A percentile compares a stretch with the other conserved stretches of the same genome.
Conservation (phyloP, 2,888 invertebrate genomes). For the Saturnia pavonia region DNA sequence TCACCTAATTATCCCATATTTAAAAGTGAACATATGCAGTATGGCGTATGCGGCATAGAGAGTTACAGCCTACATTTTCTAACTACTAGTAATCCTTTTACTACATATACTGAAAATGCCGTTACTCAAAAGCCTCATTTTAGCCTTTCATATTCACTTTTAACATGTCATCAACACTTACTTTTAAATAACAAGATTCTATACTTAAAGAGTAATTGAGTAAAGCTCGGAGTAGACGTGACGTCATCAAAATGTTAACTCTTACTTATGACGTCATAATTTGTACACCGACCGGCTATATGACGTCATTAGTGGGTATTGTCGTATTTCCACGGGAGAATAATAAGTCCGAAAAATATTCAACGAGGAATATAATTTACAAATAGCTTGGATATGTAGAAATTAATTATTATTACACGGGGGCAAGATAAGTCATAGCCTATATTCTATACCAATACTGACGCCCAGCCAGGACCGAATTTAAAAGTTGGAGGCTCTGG, state of each 20-base stretch:
- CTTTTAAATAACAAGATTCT: constrained; percentile 64
- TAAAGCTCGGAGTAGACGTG: constrained; percentile 57
- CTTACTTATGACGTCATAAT: constrained; percentile 54
- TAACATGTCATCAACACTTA: background rate
- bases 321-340: constrained; percentile 67
- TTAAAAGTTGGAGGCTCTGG: background rate
- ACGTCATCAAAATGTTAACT: constrained; percentile 60
- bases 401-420: background rate
- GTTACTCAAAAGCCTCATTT: no score
- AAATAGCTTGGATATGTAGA: background rate
- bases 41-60: no score
- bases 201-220: constrained; percentile 64
- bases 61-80: no score
- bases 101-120: no score
- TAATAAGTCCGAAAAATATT: constrained; percentile 37
- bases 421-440: background rate
- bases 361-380: background rate
- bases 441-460: background rate
- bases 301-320: constrained; percentile 64
- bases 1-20: no score
- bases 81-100: no score
- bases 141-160: no score
- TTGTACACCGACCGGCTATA: constrained; percentile 25
- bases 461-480: background rate
- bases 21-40: no score